phyloP scores from a whole-genome alignment of 2,113 vertebrate species.

The Falco punctatus region DNA sequence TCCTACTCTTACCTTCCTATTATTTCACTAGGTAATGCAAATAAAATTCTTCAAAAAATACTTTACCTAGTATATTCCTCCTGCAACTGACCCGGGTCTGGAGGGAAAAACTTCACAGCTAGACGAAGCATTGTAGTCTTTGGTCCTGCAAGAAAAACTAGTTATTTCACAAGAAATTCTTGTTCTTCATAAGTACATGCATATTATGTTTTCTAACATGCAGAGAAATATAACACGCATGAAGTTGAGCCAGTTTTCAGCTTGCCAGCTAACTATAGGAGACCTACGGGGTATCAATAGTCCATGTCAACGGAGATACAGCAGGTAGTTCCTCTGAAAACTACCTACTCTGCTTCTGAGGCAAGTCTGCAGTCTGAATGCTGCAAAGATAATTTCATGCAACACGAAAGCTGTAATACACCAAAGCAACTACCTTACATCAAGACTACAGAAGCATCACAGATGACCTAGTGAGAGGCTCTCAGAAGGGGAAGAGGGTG shows the following conservation, averaged over 20 bases:
- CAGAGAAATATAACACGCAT: neutral
- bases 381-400: neutral
- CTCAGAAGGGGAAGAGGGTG: neutral
- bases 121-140: slow-evolving; percentile 88
- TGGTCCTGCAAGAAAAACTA: slow-evolving; percentile 80
- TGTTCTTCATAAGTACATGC: neutral
- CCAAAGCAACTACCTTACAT: neutral
- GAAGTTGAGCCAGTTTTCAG: neutral
- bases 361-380: neutral
- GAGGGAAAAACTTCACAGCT: slow-evolving; percentile 97
- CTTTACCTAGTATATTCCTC: slow-evolving; percentile 93
- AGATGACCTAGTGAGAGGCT: neutral
- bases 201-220: neutral
- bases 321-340: neutral
- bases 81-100: slow-evolving; percentile 94
- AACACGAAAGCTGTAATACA: rapidly evolving
- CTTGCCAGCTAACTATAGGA: neutral
- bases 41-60: neutral
- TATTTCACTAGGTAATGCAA: neutral
- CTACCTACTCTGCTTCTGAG: neutral
- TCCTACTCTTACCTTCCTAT: neutral
- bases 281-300: neutral
- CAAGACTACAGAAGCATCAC: too few relatives aligned
- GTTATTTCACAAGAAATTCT: neutral
- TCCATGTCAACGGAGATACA: neutral